These are phyloP conservation scores for Rhopalosiphum nymphaeae DNA, from an alignment of 2,888 invertebrate species.

Conservation along the genomic window DNA sequence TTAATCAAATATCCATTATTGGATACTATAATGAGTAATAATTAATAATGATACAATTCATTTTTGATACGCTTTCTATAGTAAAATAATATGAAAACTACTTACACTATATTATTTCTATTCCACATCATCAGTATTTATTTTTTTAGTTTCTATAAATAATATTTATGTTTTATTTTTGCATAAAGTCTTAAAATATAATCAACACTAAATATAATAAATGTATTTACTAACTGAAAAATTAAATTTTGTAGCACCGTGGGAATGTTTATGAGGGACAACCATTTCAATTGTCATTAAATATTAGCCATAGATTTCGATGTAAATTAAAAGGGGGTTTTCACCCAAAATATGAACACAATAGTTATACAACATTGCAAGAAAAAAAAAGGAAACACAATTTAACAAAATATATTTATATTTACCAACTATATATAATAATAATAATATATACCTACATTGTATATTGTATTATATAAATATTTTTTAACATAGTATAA, in stretches of 20 bases:
- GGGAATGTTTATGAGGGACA: not conserved
- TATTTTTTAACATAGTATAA: constrained; percentile 44
- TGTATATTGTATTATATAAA: constrained; percentile 26
- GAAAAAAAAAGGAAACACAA: constrained; percentile 44
- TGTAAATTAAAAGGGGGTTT: not conserved
- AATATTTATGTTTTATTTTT: not conserved
- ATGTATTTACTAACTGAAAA: not conserved
- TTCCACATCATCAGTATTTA: not conserved
- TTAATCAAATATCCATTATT: not conserved
- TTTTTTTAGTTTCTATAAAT: not conserved
- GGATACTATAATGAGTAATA: not conserved
- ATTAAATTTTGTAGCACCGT: not conserved
- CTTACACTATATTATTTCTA: not conserved
- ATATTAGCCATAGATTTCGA: not conserved
- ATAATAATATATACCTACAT: not conserved
- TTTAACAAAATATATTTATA: constrained; percentile 28
- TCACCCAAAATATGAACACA: not conserved
- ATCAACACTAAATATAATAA: not conserved
- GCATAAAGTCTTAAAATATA: not conserved
- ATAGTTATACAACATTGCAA: not conserved
- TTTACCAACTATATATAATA: not conserved
- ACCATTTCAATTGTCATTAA: not conserved
- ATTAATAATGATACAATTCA: not conserved
- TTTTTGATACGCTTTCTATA: not conserved
- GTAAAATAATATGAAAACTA: not conserved